Percentiles rank a stretch among this genome's conserved stretches.
These are phyloP conservation scores for Notodromas monacha DNA, from an alignment of 2,888 invertebrate species.

Conservation along the genomic window DNA sequence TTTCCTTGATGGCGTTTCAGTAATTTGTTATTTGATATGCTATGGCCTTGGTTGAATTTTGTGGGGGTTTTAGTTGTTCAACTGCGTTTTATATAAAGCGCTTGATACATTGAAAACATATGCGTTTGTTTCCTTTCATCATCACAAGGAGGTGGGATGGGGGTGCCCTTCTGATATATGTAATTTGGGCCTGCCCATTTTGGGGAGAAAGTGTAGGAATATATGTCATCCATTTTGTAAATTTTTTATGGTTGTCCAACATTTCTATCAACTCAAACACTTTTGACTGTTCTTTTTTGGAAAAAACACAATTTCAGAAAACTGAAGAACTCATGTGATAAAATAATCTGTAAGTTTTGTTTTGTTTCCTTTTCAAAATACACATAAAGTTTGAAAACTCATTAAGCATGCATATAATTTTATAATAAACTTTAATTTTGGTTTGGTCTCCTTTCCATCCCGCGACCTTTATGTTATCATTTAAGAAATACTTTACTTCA, in stretches of 20 bases:
- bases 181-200: too few species aligned
- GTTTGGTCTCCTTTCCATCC: constrained; percentile 4
- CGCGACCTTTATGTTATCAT: not conserved
- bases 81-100: constrained; percentile 2
- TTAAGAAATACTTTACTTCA: constrained; percentile 2
- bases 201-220: too few species aligned
- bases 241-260: not conserved
- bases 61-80: constrained; percentile 2
- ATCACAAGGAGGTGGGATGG: not conserved
- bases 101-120: constrained; percentile 4
- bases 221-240: not conserved
- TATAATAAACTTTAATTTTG: too few species aligned
- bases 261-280: constrained; percentile 2
- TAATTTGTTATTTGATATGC: constrained; percentile 4
- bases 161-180: constrained; percentile 1
- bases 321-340: constrained; percentile 1
- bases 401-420: too few species aligned
- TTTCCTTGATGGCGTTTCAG: constrained; percentile 1
- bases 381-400: too few species aligned
- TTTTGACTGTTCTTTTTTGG: not conserved
- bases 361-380: too few species aligned
- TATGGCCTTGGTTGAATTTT: constrained; percentile 1
- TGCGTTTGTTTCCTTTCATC: constrained; percentile 4
- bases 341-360: constrained; percentile 1
- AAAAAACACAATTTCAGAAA: not conserved